Conservation (phyloP, 1,140 invertebrate genomes). For the Drosophila watanabei region DNA sequence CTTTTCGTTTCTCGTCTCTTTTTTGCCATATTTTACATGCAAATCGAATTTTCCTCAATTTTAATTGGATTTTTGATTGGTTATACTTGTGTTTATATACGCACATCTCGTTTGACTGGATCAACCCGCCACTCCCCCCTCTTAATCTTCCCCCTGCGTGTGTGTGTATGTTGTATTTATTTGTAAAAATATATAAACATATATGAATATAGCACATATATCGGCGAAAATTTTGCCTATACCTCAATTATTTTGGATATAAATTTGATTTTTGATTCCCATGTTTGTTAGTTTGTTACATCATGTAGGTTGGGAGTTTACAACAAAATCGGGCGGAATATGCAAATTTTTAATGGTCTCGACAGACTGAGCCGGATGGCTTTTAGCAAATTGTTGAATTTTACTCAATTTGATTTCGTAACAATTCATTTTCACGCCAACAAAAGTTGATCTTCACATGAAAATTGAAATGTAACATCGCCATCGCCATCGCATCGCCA, state of each 20-base stretch:
- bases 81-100: slow-evolving; percentile 85
- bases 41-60: slow-evolving; percentile 86
- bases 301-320: slow-evolving; percentile 64
- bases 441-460: slow-evolving; percentile 11
- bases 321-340: slow-evolving; percentile 67
- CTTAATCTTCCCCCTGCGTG: neutral
- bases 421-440: slow-evolving; percentile 27
- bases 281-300: slow-evolving; percentile 64
- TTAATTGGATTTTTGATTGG: slow-evolving; percentile 86
- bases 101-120: slow-evolving; percentile 64
- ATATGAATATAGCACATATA: slow-evolving; percentile 10
- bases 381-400: slow-evolving; percentile 21
- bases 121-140: slow-evolving; percentile 25
- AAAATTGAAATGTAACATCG: slow-evolving; percentile 32
- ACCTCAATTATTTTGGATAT: slow-evolving; percentile 52
- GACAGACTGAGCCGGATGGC: neutral
- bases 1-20: slow-evolving; percentile 50
- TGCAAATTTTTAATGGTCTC: slow-evolving; percentile 40
- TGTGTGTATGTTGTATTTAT: slow-evolving; percentile 44
- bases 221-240: slow-evolving; percentile 39
- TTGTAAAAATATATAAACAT: slow-evolving; percentile 38
- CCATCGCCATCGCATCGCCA: neutral
- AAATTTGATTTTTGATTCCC: slow-evolving; percentile 60
- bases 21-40: slow-evolving; percentile 85
- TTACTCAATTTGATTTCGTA: slow-evolving; percentile 11